Evolutionary conservation across 1,140 invertebrate species (phyloP).

Genomic region (Dolichoris vasculosae): DNA sequence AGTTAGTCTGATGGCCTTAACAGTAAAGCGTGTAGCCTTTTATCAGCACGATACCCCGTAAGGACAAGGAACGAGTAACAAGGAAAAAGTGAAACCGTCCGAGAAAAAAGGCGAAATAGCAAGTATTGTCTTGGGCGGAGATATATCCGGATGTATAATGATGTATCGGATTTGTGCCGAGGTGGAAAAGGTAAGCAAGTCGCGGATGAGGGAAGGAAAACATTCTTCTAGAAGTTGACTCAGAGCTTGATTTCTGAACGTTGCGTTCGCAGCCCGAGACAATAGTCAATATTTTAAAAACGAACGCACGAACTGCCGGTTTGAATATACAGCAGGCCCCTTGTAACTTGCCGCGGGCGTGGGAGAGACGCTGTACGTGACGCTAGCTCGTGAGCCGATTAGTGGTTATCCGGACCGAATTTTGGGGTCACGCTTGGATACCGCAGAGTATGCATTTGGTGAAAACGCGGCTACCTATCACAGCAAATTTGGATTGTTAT

Average conservation of each 20-base stretch:
- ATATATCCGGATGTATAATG: too few relatives aligned
- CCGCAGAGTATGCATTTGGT: constrained; percentile 4
- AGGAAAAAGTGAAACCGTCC: constrained; percentile 40
- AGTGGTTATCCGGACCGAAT: background rate
- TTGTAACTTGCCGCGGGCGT: background rate
- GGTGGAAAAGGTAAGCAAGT: background rate
- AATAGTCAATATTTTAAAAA: constrained; percentile 61
- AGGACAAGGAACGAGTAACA: too few relatives aligned
- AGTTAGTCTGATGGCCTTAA: background rate
- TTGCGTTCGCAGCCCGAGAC: constrained; percentile 51
- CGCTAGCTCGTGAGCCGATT: background rate
- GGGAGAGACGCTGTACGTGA: background rate
- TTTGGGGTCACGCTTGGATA: background rate
- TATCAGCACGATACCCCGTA: background rate
- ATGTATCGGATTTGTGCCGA: too few relatives aligned
- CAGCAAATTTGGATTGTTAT: constrained; percentile 16
- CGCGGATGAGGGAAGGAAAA: constrained; percentile 23
- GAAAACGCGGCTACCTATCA: background rate
- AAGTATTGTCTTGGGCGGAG: constrained; percentile 35
- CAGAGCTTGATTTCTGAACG: too few relatives aligned
- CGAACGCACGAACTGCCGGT: constrained; percentile 20
- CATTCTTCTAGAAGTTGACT: background rate
- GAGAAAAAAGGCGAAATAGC: background rate
- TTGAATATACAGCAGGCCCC: background rate
- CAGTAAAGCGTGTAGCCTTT: background rate